Evolutionary conservation across 2,113 vertebrate genomes (phyloP), one percentile per base, ranked within the genome.

Genomic region (Myrmecobius fasciatus): DNA sequence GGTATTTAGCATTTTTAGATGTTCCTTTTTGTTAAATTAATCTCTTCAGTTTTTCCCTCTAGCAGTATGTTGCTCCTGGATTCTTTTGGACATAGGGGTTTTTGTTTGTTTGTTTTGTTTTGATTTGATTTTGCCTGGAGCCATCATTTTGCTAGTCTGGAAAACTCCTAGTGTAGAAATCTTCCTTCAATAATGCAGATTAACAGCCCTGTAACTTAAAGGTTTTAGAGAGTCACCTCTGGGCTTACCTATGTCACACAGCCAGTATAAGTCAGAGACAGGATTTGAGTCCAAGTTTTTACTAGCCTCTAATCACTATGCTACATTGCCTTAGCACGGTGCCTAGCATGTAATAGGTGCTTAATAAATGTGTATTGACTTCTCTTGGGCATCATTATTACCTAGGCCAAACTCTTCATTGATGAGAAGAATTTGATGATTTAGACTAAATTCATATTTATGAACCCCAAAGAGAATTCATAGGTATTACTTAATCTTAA

Each of bases 381-480:
- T 53, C 26, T 83, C 20, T 43, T 0, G 0, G 25, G 46, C 53
- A 52, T 67, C 43, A 53, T 92, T 51, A n/a, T 48, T 91, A 90
- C 52, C 25, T 60, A 6, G 4, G 46, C 91, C 92, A 53, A 3
- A n/a, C 48, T 22, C 31, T 43, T 52, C 51, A 91, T 75, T 8
- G 91, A 22, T 48, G 75, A 60, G 47, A 10, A 96, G 88, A 95
- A 67, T 56, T 91, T 95, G 89, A 8, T 52, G 91, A 92, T 49
- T 43, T 25, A 47, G 52, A 49, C 93, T 88, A 48, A 0, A 90
- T 52, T 89, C 52, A 92, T 94, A 20, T 96, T 97, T 89, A 94
- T 92, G 96, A 93, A 28, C 67, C 24, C 53, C 88, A 94, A 89
- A 95, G 95, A 96, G 5, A 94, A 83, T 94, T 93, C 0, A 92